These are phyloP conservation scores for Dendropsophus ebraccatus DNA, from an alignment of 2,113 vertebrate species.

Conservation along the genomic window DNA sequence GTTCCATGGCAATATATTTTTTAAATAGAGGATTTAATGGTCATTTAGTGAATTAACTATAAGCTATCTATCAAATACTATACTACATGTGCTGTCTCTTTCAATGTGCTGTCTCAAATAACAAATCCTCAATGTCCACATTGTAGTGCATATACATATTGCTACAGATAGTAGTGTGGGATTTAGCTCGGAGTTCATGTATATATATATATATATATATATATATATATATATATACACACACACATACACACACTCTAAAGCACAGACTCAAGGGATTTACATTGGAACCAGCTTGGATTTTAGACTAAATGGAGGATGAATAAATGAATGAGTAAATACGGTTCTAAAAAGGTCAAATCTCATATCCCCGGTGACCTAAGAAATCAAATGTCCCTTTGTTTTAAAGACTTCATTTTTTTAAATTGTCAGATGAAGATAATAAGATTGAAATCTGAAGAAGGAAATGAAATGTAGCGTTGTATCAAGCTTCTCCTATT, in stretches of 20 bases:
- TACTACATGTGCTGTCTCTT: neutral
- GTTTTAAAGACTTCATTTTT: neutral
- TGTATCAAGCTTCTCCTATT: neutral
- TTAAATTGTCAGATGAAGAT: neutral
- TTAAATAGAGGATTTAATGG: conserved; percentile 8
- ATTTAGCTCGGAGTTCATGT: neutral
- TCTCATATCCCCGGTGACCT: neutral
- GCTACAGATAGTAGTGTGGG: neutral
- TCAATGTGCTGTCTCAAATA: no score
- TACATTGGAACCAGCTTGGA: neutral
- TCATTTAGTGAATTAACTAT: conserved; percentile 1
- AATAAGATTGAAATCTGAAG: neutral
- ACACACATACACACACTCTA: no score
- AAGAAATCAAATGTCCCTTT: neutral
- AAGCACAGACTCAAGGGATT: neutral
- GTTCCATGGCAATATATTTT: conserved; percentile 6
- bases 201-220: neutral
- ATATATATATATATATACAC: no score
- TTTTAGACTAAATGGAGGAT: neutral
- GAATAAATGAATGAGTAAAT: neutral
- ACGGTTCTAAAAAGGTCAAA: neutral
- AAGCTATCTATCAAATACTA: neutral
- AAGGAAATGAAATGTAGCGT: neutral
- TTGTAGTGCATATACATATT: neutral
- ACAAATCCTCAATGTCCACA: neutral